Evolutionary conservation across 2,888 invertebrate species (phyloP), one percentile per base, ranked within the genome.

Genomic region (Phengaris alcon): DNA sequence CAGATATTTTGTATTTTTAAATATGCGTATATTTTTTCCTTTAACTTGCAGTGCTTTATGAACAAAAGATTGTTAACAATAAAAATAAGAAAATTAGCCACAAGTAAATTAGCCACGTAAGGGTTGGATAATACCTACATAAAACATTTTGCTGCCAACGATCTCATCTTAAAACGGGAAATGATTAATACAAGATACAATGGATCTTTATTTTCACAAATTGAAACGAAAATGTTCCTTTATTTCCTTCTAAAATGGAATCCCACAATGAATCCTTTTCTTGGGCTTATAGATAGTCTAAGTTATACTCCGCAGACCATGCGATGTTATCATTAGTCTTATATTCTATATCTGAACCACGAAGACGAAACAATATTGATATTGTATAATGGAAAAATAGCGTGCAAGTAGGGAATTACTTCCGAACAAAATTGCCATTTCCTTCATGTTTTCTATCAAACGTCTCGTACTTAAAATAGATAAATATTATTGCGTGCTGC

Each of bases 281-380:
- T 52, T 72, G 72, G 51, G 72, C 35, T 15, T 51, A 54, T 72
- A 54, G 72, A 35, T 52, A 35, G 72, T 51, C 59, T 22, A 15
- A 44, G 57, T 44, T 74, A 57, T 55, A 55, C 48, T 57, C 54
- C 46, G 46, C 46, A 74, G 74, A 75, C 77, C 80, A 81, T 81
- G 81, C 80, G 85, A 91, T 90, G 83, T 85, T 84, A 88, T 89
- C 91, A 90, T 92, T 91, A 91, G 86, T 87, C 87, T 88, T 83
- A 81, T 84, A 86, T 84, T 87, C 83, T 82, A 88, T 88, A 89
- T 85, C 86, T 84, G 85, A 86, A 82, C 86, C 87, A 90, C 88
- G 90, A 90, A 90, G 90, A 91, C 89, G 86, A 88, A 91, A 89
- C 88, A 90, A 90, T 92, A 91, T 91, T 92, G 91, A 90, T 91